phyloP scores from a whole-genome alignment of 2,113 vertebrate genomes.

The Hypomesus transpacificus region DNA sequence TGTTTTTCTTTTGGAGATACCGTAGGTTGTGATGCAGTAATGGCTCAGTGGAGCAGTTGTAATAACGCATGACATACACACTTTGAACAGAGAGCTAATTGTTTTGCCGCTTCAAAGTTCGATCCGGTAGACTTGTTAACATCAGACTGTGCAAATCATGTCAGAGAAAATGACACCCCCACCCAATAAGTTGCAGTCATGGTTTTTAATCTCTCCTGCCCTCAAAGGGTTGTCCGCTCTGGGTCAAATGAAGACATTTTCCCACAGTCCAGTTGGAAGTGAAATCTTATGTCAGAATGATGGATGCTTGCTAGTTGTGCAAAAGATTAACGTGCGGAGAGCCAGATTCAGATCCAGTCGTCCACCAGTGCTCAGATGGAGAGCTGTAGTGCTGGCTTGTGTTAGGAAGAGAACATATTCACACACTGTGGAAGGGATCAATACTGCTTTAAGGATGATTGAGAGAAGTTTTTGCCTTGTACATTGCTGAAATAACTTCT shows the following conservation, averaged over 20 bases:
- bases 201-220: conserved; percentile 17
- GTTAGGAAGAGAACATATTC: no score
- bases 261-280: background rate
- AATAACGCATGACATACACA: conserved; percentile 49
- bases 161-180: conserved; percentile 60
- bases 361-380: no score
- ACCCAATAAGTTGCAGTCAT: conserved; percentile 59
- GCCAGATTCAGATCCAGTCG: no score
- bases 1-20: conserved; percentile 14
- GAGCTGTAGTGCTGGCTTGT: no score
- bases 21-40: conserved; percentile 1
- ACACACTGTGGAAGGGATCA: no score
- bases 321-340: background rate
- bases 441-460: no score
- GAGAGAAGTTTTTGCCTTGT: no score
- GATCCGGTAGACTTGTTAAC: conserved; percentile 59
- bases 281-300: background rate
- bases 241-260: background rate
- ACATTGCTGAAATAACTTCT: background rate
- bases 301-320: background rate
- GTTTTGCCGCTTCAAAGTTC: conserved; percentile 48
- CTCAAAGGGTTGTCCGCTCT: background rate
- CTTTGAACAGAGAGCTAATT: conserved; percentile 53
- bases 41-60: conserved; percentile 18
- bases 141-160: conserved; percentile 67